A percentile compares a stretch with the other conserved stretches of the same genome.
Evolutionary conservation across 1,140 invertebrate species (phyloP).

Genomic region (Cydia fagiglandana): DNA sequence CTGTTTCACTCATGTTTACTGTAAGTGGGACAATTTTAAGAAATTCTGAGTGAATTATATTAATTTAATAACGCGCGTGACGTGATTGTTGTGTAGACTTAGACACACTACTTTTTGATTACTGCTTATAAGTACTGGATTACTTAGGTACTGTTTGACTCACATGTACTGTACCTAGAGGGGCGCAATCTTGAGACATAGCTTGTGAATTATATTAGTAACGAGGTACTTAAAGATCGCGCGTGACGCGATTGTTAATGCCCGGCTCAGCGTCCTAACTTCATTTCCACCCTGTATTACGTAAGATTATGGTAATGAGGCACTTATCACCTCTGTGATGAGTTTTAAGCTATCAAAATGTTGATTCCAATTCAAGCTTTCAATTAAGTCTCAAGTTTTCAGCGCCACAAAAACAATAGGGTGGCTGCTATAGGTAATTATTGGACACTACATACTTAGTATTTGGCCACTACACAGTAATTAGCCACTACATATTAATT

Average conservation of each 20-base stretch:
- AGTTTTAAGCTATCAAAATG: not conserved
- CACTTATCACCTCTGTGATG: slow-evolving; percentile 6
- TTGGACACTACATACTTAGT: no score
- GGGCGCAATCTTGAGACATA: not conserved
- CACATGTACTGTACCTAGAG: not conserved
- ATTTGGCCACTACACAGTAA: no score
- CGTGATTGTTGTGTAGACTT: not conserved
- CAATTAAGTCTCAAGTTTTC: no score
- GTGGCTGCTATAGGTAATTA: no score
- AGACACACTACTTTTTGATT: no score
- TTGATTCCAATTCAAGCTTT: no score
- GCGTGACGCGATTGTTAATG: not conserved
- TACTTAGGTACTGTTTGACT: not conserved
- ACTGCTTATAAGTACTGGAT: no score
- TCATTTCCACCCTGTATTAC: slow-evolving; percentile 1
- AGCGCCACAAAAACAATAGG: no score
- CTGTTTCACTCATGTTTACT: not conserved
- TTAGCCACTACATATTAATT: no score
- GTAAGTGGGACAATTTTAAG: not conserved
- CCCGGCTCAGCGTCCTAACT: not conserved
- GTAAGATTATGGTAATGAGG: slow-evolving; percentile 1
- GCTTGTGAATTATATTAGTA: slow-evolving; percentile 16
- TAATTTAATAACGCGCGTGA: slow-evolving; percentile 8
- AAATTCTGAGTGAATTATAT: slow-evolving; percentile 6
- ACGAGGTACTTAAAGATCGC: not conserved